Percentiles rank a stretch among this genome's conserved stretches.
phyloP scores from a whole-genome alignment of 2,888 invertebrate genomes.

The Phengaris alcon region DNA sequence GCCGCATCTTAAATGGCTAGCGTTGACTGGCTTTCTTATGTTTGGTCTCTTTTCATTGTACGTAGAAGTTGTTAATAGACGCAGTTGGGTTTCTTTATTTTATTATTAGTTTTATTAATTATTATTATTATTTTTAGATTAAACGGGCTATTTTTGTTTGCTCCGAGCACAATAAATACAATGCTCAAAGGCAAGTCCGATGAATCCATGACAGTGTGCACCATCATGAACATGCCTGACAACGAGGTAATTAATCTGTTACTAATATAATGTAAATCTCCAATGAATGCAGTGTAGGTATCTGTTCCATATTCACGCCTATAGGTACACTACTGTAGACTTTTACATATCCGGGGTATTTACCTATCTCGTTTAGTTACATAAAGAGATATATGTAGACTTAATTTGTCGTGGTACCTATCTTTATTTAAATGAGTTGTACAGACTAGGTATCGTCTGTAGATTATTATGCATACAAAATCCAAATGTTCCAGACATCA shows the following conservation, averaged over 20 bases:
- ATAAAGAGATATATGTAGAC: too few relatives aligned
- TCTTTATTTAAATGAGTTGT: too few relatives aligned
- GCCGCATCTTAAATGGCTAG: conserved; percentile 65
- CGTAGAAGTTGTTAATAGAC: conserved; percentile 41
- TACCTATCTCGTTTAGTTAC: too few relatives aligned
- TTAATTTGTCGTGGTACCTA: too few relatives aligned
- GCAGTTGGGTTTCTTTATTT: not conserved
- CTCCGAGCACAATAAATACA: conserved; percentile 65
- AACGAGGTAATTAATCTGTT: conserved; percentile 48
- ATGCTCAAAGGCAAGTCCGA: conserved; percentile 48
- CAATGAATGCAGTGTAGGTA: too few relatives aligned
- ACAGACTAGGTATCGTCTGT: not conserved
- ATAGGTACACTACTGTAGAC: too few relatives aligned
- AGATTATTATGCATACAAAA: conserved; percentile 27
- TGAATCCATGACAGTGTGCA: conserved; percentile 54
- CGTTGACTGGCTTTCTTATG: conserved; percentile 62
- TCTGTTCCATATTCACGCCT: too few relatives aligned
- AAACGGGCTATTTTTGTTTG: conserved; percentile 64
- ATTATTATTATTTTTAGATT: conserved; percentile 49
- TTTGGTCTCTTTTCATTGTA: conserved; percentile 67
- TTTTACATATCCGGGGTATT: too few relatives aligned
- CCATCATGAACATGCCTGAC: conserved; percentile 49
- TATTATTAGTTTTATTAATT: not conserved
- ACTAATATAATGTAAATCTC: not conserved
- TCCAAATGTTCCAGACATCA: conserved; percentile 45